Base-by-base conservation (phyloP, 2,888 invertebrate species). In the Philhelius pedissequus region DNA sequence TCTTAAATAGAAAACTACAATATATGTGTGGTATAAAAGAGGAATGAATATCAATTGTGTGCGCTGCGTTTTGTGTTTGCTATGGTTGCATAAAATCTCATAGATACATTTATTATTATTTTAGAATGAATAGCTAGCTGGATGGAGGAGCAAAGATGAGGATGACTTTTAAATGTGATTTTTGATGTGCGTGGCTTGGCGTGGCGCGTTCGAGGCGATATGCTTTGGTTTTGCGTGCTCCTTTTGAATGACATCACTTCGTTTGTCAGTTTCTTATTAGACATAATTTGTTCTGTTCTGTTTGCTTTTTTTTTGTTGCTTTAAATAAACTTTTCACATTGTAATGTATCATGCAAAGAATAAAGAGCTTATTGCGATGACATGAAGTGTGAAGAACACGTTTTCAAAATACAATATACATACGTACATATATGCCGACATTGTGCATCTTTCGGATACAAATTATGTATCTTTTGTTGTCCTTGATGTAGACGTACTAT, bases 181-280 rank as follows among this genome's bases (percentile, higher is more conserved):
- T 52, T 8, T 32, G 56, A 35, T 20, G 62, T 77, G 82, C 82
- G 60, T 77, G 66, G 62, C 68, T 60, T 62, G 60, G 82, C 82
- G 60, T 77, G 66, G 62, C 68, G 68, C 68, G 60, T 77, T 66
- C 1, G 25, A 7, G 43, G 15, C 6, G 11, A 22, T 11, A 35
- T 35, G 13, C 13, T 27, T 22, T 43, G 25, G 15, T 43, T 15
- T 43, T 38, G n/a, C 50, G 54, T 22, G 52, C 25, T 58, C 40
- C 32, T 27, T 73, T 73, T 73, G 78, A 83, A 62, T 83, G 83
- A 83, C 78, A 83, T 58, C 83, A 83, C 83, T 74, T 64, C 58
- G 69, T 64, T 62, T 62, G 71, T 56, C 69, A 43, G 83, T 83
- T 74, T 78, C 78, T 83, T 83, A 74, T 78, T 83, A 75, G 83